Evolutionary conservation across 2,113 vertebrate genomes (phyloP).

Genomic region (Australoheros scitulus): DNA sequence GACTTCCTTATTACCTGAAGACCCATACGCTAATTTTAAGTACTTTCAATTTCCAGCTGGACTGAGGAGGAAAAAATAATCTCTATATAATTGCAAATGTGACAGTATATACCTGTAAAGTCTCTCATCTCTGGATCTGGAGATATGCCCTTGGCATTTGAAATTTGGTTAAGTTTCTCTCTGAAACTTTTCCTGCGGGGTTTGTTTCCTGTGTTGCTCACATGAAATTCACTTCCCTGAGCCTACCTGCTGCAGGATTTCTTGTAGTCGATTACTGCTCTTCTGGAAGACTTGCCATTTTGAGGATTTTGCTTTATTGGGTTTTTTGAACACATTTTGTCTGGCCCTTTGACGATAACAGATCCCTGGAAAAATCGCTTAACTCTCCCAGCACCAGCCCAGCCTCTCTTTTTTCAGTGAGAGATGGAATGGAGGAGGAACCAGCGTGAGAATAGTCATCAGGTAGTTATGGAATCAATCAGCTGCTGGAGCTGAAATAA

Average conservation of each 20-base stretch:
- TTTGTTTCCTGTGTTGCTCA: slow-evolving; percentile 36
- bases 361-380: slow-evolving; percentile 28
- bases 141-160: slow-evolving; percentile 32
- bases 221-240: slow-evolving; percentile 38
- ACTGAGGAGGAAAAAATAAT: background rate
- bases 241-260: slow-evolving; percentile 51
- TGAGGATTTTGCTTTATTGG: slow-evolving; percentile 42
- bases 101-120: background rate
- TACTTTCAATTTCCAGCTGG: background rate
- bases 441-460: slow-evolving; percentile 27
- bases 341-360: slow-evolving; percentile 31
- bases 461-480: slow-evolving; percentile 55
- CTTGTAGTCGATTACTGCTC: slow-evolving; percentile 39
- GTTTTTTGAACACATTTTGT: slow-evolving; percentile 37
- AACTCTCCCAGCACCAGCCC: background rate
- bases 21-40: background rate
- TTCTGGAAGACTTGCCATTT: slow-evolving; percentile 24
- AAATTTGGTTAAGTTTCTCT: slow-evolving; percentile 31
- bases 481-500: slow-evolving; percentile 21
- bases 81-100: slow-evolving; percentile 8
- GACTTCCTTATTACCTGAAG: slow-evolving; percentile 17
- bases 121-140: slow-evolving; percentile 15
- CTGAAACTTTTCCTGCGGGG: slow-evolving; percentile 38
- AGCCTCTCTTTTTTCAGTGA: background rate
- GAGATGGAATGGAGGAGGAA: slow-evolving; percentile 36